phyloP scores from a whole-genome alignment of 2,888 invertebrate genomes.

The Tenthredo mesomela region DNA sequence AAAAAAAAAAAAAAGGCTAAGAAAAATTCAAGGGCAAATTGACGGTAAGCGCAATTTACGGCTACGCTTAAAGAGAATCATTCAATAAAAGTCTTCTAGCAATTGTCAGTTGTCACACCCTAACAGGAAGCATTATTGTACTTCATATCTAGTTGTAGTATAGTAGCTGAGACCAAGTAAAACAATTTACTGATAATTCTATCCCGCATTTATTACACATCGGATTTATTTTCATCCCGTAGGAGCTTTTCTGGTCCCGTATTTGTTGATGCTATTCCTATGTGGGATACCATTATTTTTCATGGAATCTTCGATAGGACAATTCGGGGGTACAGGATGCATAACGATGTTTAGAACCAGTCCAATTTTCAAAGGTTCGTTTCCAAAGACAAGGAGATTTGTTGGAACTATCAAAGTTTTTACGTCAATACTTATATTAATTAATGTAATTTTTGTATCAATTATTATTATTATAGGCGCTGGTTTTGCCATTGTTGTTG shows the following conservation, averaged over 20 bases:
- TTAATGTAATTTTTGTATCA: too few species aligned
- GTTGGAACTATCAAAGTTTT: too few species aligned
- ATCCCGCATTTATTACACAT: neutral
- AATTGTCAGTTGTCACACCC: constrained; percentile 66
- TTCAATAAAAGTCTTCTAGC: constrained; percentile 64
- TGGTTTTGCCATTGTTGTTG: constrained; percentile 90
- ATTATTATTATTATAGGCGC: constrained; percentile 88
- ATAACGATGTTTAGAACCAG: constrained; percentile 89
- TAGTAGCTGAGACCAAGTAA: too few species aligned
- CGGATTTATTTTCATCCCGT: constrained; percentile 57
- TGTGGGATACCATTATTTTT: constrained; percentile 94
- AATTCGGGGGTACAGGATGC: constrained; percentile 91
- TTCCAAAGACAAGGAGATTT: neutral
- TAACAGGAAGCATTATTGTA: constrained; percentile 60
- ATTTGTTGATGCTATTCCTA: constrained; percentile 88
- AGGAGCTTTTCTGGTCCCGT: constrained; percentile 95
- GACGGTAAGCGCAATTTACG: neutral
- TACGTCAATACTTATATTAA: too few species aligned
- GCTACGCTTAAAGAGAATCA: constrained; percentile 57
- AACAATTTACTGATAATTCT: neutral
- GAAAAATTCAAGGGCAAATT: constrained; percentile 33
- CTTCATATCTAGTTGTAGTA: neutral
- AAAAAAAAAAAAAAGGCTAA: too few species aligned
- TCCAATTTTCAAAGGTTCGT: constrained; percentile 91
- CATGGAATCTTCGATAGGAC: constrained; percentile 92